Evolutionary conservation across 2,888 invertebrate genomes (phyloP).

Genomic region (Camponotus fellah): DNA sequence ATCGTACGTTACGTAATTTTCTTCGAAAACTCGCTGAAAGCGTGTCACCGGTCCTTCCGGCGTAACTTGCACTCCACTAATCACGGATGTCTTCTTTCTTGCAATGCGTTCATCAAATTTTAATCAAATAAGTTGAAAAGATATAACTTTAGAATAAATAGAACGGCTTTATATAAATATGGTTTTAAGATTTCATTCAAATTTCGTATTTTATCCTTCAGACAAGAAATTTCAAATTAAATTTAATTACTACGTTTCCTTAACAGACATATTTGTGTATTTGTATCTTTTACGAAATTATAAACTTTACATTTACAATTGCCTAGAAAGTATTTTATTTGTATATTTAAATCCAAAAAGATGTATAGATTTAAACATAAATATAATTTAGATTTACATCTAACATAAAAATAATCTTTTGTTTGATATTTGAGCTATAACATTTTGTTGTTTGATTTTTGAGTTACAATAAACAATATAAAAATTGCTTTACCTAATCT

Average conservation of each 20-base stretch:
- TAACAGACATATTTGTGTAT: neutral
- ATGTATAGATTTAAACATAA: too few species aligned
- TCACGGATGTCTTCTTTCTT: slow-evolving; percentile 9
- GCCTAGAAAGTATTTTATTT: neutral
- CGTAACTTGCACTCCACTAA: slow-evolving; percentile 3
- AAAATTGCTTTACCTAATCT: neutral
- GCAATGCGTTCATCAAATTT: neutral
- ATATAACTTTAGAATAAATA: neutral
- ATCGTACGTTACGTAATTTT: neutral
- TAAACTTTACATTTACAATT: neutral
- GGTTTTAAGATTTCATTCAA: neutral
- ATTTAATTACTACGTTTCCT: neutral
- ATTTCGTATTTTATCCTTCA: neutral
- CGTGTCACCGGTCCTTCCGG: slow-evolving; percentile 16
- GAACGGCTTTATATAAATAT: neutral
- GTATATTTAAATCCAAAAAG: neutral
- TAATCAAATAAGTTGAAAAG: neutral
- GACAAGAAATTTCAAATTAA: neutral
- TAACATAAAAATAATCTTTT: neutral
- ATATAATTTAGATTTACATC: too few species aligned
- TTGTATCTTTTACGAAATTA: neutral
- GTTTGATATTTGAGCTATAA: neutral
- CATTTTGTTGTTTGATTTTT: too few species aligned
- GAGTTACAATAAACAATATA: neutral
- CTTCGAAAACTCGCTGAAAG: slow-evolving; percentile 9